Evolutionary conservation across 2,888 invertebrate species (phyloP).

Genomic region (Fissipunctia ypsillon): DNA sequence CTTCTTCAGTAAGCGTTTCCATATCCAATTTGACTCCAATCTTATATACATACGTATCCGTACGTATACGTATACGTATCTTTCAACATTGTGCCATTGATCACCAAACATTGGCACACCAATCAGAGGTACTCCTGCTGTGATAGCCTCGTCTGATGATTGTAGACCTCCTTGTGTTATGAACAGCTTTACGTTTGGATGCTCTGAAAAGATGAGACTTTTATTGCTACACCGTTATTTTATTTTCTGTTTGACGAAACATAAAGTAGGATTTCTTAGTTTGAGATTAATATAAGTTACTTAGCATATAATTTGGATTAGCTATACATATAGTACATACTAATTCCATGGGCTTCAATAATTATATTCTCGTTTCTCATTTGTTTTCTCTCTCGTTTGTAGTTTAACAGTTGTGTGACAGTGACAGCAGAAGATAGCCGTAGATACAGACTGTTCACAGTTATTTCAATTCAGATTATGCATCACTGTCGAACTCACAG

Average conservation of each 20-base stretch:
- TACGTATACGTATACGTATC: constrained; percentile 66
- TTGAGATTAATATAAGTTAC: neutral
- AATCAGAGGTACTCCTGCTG: constrained; percentile 80
- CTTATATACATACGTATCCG: too few relatives aligned
- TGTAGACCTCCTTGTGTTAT: constrained; percentile 86
- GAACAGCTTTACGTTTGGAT: constrained; percentile 85
- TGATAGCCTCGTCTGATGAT: constrained; percentile 83
- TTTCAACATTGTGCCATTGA: constrained; percentile 79
- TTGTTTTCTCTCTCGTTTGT: neutral
- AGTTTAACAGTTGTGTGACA: too few relatives aligned
- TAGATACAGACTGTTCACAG: too few relatives aligned
- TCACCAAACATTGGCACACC: constrained; percentile 83
- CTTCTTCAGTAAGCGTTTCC: constrained; percentile 68
- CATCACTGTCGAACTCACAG: too few relatives aligned
- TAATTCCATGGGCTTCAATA: neutral
- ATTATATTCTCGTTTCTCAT: neutral
- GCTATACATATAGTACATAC: neutral
- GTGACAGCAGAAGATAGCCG: too few relatives aligned
- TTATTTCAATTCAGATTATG: too few relatives aligned
- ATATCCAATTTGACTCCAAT: constrained; percentile 77
- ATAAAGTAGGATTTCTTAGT: neutral
- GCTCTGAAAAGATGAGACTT: constrained; percentile 64
- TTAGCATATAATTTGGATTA: neutral
- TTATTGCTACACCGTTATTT: neutral
- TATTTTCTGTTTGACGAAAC: neutral